Evolutionary conservation across 2,888 invertebrate species (phyloP).

Genomic region (Venusia cambrica): DNA sequence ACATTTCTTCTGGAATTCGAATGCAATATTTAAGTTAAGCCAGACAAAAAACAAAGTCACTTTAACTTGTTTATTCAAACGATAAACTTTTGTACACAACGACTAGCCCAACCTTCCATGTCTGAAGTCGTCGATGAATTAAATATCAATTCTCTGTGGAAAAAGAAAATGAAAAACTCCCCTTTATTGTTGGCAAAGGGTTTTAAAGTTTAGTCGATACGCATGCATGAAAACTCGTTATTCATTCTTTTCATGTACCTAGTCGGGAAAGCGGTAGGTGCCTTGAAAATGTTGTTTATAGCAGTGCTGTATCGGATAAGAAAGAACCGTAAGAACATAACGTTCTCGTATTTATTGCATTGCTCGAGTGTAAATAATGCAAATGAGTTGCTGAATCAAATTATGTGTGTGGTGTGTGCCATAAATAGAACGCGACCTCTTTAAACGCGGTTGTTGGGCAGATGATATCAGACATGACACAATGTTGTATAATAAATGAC

Average conservation of each 20-base stretch:
- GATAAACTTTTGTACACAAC: constrained; percentile 21
- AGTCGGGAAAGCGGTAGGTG: constrained; percentile 23
- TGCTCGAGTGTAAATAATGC: constrained; percentile 28
- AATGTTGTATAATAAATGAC: constrained; percentile 13
- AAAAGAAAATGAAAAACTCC: constrained; percentile 56
- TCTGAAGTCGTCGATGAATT: constrained; percentile 56
- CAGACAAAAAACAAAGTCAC: neutral
- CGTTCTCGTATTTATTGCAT: constrained; percentile 28
- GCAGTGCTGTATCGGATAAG: constrained; percentile 26
- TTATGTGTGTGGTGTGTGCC: constrained; percentile 19
- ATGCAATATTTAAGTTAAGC: constrained; percentile 20
- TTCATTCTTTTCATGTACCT: constrained; percentile 31
- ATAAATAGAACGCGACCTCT: constrained; percentile 26
- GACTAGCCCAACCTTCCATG: constrained; percentile 55
- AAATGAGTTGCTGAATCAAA: constrained; percentile 29
- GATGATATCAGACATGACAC: constrained; percentile 2
- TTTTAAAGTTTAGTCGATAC: constrained; percentile 71
- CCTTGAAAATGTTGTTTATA: constrained; percentile 29
- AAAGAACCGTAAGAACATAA: constrained; percentile 27
- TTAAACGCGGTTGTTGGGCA: constrained; percentile 12
- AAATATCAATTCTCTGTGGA: constrained; percentile 42
- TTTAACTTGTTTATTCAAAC: constrained; percentile 6
- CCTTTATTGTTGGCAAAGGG: constrained; percentile 58
- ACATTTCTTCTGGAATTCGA: constrained; percentile 87
- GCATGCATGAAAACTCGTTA: constrained; percentile 44